Percentiles rank a stretch among this genome's conserved stretches.
Conservation (phyloP, 2,797 vertebrate genomes). For the Bryconaethiops microstoma region DNA sequence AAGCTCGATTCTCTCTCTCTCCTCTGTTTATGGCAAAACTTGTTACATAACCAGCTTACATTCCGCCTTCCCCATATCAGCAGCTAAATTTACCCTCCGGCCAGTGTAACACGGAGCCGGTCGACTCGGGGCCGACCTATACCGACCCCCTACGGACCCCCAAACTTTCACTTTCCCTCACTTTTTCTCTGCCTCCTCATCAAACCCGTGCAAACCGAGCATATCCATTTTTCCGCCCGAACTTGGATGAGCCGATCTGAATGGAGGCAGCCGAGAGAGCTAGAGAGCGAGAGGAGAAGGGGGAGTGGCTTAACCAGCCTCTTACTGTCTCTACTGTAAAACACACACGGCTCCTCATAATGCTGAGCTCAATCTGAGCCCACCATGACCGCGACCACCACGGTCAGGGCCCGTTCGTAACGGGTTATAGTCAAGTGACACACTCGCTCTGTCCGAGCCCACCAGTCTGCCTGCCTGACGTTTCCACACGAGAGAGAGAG, state of each 20-base stretch:
- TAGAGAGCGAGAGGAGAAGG: slow-evolving; percentile 61
- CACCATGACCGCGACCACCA: neutral
- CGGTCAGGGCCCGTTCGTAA: neutral
- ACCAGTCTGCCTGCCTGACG: slow-evolving; percentile 26
- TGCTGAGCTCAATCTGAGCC: neutral
- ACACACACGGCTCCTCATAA: slow-evolving; percentile 65
- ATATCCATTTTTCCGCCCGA: slow-evolving; percentile 74
- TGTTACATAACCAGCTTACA: slow-evolving; percentile 97
- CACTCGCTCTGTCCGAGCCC: neutral
- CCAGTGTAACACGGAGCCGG: slow-evolving; percentile 58
- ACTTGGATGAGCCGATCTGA: slow-evolving; percentile 78
- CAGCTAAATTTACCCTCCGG: slow-evolving; percentile 86
- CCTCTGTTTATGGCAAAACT: slow-evolving; percentile 93
- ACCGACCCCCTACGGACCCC: neutral
- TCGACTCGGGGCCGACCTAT: slow-evolving; percentile 16
- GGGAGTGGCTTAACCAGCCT: slow-evolving; percentile 82
- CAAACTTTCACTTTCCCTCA: slow-evolving; percentile 2
- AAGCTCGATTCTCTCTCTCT: slow-evolving; percentile 44
- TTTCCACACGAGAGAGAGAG: slow-evolving; percentile 6
- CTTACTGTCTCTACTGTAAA: slow-evolving; percentile 88
- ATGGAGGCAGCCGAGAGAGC: slow-evolving; percentile 72
- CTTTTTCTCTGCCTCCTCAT: neutral
- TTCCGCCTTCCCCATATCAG: slow-evolving; percentile 91
- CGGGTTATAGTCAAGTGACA: too few species aligned
- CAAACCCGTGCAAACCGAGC: neutral